These are phyloP conservation scores for Callionymus lyra DNA, from an alignment of 2,113 vertebrate genomes.

Conservation along the genomic window DNA sequence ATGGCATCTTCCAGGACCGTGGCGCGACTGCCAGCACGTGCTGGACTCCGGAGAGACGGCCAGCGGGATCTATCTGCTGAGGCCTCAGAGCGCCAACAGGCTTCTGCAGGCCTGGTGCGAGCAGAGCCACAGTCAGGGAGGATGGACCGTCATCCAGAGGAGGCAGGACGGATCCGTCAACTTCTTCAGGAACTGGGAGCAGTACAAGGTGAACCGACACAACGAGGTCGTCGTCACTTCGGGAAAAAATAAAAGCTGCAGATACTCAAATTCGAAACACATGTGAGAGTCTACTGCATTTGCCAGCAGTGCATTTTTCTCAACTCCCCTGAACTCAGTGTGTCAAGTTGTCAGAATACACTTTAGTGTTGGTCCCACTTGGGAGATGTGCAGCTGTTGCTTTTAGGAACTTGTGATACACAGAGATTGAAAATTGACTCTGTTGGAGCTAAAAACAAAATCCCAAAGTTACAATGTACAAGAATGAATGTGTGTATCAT, in stretches of 20 bases:
- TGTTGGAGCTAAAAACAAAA: too few relatives aligned
- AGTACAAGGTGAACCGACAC: conserved; percentile 72
- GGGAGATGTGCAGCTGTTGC: too few relatives aligned
- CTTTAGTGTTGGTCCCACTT: too few relatives aligned
- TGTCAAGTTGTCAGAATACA: too few relatives aligned
- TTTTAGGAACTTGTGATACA: too few relatives aligned
- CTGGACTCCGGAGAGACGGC: conserved; percentile 61
- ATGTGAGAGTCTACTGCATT: neutral
- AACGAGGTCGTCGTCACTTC: too few relatives aligned
- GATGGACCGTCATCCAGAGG: conserved; percentile 84
- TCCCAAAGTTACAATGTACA: too few relatives aligned
- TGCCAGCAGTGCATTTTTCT: neutral
- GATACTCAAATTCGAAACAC: neutral
- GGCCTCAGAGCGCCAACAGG: conserved; percentile 56
- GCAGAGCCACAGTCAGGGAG: conserved; percentile 70
- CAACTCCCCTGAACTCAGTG: too few relatives aligned
- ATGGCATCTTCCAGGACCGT: conserved; percentile 65
- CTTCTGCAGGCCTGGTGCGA: conserved; percentile 82
- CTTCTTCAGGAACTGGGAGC: conserved; percentile 85
- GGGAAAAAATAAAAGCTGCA: too few relatives aligned
- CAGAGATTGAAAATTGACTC: too few relatives aligned
- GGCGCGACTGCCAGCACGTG: conserved; percentile 77
- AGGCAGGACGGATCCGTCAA: conserved; percentile 82
- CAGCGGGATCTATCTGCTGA: conserved; percentile 77
- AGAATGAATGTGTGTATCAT: too few relatives aligned